A percentile compares a stretch with the other conserved stretches of the same genome.
These are phyloP conservation scores for Petrophora chlorosata DNA, from an alignment of 2,888 invertebrate species.

Conservation along the genomic window DNA sequence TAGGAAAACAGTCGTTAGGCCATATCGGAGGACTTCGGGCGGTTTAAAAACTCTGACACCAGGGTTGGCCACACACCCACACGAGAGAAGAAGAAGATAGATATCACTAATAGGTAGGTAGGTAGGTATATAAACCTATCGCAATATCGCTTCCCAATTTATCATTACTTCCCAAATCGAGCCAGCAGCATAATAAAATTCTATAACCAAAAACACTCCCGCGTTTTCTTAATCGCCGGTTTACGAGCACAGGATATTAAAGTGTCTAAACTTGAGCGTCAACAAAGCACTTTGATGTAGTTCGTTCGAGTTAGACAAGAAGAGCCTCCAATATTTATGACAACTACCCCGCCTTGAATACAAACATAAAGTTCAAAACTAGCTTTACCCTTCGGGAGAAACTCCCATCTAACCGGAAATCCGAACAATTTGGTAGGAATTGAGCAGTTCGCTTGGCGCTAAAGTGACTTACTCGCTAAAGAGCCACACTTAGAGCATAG, in stretches of 20 bases:
- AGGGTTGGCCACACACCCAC: no score
- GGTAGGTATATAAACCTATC: background rate
- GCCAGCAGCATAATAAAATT: slow-evolving; percentile 26
- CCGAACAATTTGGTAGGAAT: slow-evolving; percentile 65
- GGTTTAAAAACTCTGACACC: no score
- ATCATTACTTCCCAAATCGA: slow-evolving; percentile 15
- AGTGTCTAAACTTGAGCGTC: slow-evolving; percentile 63
- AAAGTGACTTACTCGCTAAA: slow-evolving; percentile 38
- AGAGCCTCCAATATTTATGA: slow-evolving; percentile 72
- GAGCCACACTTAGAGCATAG: slow-evolving; percentile 32
- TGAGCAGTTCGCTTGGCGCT: slow-evolving; percentile 54
- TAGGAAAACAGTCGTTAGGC: no score
- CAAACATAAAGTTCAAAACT: slow-evolving; percentile 73
- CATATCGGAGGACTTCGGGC: no score
- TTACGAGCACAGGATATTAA: slow-evolving; percentile 64
- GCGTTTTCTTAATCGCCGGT: slow-evolving; percentile 54
- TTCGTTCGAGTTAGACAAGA: slow-evolving; percentile 67
- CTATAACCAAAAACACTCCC: slow-evolving; percentile 52
- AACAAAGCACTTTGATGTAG: slow-evolving; percentile 73
- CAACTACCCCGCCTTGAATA: slow-evolving; percentile 64
- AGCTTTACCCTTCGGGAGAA: slow-evolving; percentile 67
- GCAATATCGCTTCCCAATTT: slow-evolving; percentile 5
- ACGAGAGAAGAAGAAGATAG: no score
- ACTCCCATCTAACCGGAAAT: slow-evolving; percentile 66
- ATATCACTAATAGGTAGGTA: background rate